These are phyloP conservation scores for Spea hammondii DNA, from an alignment of 2,797 vertebrate species.

Conservation along the genomic window DNA sequence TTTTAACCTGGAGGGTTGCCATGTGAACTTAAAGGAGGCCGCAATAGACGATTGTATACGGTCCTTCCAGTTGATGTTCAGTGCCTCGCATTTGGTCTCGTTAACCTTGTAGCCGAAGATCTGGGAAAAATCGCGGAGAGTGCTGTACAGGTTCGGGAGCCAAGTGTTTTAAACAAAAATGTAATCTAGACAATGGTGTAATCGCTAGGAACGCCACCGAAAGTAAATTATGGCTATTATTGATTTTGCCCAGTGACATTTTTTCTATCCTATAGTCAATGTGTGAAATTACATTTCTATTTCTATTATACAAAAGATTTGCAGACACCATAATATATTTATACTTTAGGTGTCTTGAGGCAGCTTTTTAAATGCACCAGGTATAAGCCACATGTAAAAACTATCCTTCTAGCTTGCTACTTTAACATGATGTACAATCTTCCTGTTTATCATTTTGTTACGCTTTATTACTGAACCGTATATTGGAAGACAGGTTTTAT, in stretches of 20 bases:
- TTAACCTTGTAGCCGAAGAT: too few relatives aligned
- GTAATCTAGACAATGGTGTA: not conserved
- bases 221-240: not conserved
- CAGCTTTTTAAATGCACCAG: constrained; percentile 55
- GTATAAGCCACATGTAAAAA: constrained; percentile 17
- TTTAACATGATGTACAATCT: constrained; percentile 9
- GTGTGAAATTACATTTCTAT: constrained; percentile 2
- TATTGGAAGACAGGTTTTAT: constrained; percentile 22
- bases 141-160: too few relatives aligned
- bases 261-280: not conserved
- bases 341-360: constrained; percentile 19
- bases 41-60: too few relatives aligned
- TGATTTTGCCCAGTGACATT: not conserved
- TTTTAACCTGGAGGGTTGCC: too few relatives aligned
- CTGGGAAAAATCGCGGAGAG: too few relatives aligned
- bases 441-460: constrained; percentile 10
- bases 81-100: too few relatives aligned
- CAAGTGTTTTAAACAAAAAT: not conserved
- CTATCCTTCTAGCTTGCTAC: constrained; percentile 15
- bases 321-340: not conserved
- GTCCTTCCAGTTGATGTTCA: too few relatives aligned
- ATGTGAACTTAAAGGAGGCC: too few relatives aligned
- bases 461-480: constrained; percentile 23
- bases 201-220: not conserved
- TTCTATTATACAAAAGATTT: not conserved